phyloP scores from a whole-genome alignment of 2,797 vertebrate species.

The Limnodromus scolopaceus region DNA sequence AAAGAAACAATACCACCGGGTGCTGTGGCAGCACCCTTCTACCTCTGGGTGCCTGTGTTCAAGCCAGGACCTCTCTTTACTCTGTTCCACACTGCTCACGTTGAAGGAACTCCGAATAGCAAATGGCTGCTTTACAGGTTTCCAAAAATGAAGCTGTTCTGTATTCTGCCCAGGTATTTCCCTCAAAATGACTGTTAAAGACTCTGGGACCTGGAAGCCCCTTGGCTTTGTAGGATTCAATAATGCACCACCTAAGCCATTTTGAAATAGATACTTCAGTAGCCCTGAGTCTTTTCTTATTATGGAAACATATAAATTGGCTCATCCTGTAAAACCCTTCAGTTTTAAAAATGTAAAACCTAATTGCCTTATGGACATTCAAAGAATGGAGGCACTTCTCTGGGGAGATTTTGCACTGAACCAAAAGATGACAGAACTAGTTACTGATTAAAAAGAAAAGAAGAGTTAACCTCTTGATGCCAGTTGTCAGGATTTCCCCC shows the following conservation, averaged over 20 bases:
- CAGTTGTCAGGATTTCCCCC: conserved; percentile 61
- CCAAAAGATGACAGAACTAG: conserved; percentile 72
- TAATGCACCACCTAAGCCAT: conserved; percentile 68
- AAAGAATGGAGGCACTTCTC: conserved; percentile 72
- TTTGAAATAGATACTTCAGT: conserved; percentile 54
- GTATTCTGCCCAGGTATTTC: conserved; percentile 66
- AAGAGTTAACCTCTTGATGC: conserved; percentile 61
- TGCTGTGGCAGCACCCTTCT: not conserved
- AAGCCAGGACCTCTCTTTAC: not conserved
- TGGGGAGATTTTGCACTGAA: conserved; percentile 69
- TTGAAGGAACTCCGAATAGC: conserved; percentile 7
- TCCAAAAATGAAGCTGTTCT: conserved; percentile 49
- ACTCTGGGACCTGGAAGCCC: conserved; percentile 66
- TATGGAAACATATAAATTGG: conserved; percentile 67
- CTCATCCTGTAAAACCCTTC: conserved; percentile 68
- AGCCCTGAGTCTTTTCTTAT: conserved; percentile 69
- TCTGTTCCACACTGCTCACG: not conserved
- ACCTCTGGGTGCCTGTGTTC: not conserved
- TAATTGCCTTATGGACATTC: conserved; percentile 77
- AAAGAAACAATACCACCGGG: not conserved
- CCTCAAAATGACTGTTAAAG: conserved; percentile 66
- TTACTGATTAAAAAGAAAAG: conserved; percentile 72
- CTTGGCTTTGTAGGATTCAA: conserved; percentile 74
- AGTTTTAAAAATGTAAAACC: conserved; percentile 70
- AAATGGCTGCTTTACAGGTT: not conserved